Base-by-base conservation (phyloP, 2,113 vertebrate species). In the Gavialis gangeticus region DNA sequence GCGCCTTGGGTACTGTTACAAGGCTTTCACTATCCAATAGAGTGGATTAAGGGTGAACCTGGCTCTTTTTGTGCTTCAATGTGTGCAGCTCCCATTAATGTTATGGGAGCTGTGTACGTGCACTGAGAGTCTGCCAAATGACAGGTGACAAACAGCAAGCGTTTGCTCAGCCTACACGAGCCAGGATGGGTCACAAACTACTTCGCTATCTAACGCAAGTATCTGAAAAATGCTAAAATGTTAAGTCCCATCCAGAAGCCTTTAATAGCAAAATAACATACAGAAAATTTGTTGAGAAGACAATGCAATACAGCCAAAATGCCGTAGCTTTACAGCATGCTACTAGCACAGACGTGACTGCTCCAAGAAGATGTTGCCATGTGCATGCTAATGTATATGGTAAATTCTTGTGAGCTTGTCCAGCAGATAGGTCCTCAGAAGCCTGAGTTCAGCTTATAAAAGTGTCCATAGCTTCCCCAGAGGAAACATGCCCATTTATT, bases 211-310 rank as follows among this genome's bases (percentile, higher is more conserved):
- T 62, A 88, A 25, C 28, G 93, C 85, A 77, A 92, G 82, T 93
- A 96, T 93, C 93, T 97, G 94, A 95, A 89, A 91, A 85, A 90
- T 88, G 88, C 93, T 95, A 89, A 85, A 92, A 86, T 71, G 30
- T 10, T 79, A 82, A 96, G 84, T 91, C 86, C 86, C 86, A 90
- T 82, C 85, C 75, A 87, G 79, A 71, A 94, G 80, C 67, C 94
- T 94, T 93, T 85, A 85, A 2, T 84, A 91, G 92, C 58, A 87
- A 89, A 95, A 91, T n/a, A 8, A 58, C 83, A 81, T 0, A 18
- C 66, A 85, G 89, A 95, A 92, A 64, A 37, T 87, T 55, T 10
- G 25, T 24, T 21, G 60, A 46, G 58, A 84, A 82, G 75, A 67
- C 6, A 84, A 28, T 6, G 46, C 81, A 94, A 89, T 15, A 71